Base-by-base conservation (phyloP, 1,140 invertebrate species). In the Grapholita molesta region DNA sequence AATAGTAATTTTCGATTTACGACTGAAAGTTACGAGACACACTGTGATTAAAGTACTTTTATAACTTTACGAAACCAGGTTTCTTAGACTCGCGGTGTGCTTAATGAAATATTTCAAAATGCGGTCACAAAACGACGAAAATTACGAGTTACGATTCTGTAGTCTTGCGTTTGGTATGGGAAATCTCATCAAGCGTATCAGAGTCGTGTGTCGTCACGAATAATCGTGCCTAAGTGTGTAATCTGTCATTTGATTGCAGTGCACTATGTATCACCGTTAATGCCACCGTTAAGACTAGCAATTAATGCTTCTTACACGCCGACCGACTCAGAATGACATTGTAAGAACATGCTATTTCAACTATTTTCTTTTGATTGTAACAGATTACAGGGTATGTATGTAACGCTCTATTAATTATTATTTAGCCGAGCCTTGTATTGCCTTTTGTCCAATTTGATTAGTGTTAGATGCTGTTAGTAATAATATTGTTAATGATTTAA, bases 41-140 rank as follows among this genome's bases (percentile, higher is more conserved):
- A n/a, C n/a, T n/a, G n/a, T n/a, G n/a, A n/a, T n/a, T n/a, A n/a
- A n/a, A n/a, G n/a, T 9, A 1, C 9, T 35, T 35, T 6, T 11
- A 48, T 42, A 25, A 21, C 55, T 61, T 57, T 61, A 28, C 28
- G 55, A 61, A 61, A 61, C 8, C n/a, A 30, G n/a, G n/a, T 61
- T 18, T n/a, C n/a, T n/a, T 48, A 48, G 42, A 61, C 24, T 8
- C 55, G 55, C 55, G 25, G 55, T 30, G n/a, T 28, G n/a, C 28
- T 28, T 61, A 61, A 61, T 61, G 28, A 61, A 61, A 61, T 6
- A 61, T 61, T 61, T 61, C 55, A 25, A 15, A 61, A 61, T 61
- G 55, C 25, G 25, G 55, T 30, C 25, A 12, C 18, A 32, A 61
- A 61, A 6, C 35, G 35, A 15, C n/a, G 25, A n/a, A 18, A 15